Conservation (phyloP, 92 coral and sea anemone species). For the Phenganax subtilis region DNA sequence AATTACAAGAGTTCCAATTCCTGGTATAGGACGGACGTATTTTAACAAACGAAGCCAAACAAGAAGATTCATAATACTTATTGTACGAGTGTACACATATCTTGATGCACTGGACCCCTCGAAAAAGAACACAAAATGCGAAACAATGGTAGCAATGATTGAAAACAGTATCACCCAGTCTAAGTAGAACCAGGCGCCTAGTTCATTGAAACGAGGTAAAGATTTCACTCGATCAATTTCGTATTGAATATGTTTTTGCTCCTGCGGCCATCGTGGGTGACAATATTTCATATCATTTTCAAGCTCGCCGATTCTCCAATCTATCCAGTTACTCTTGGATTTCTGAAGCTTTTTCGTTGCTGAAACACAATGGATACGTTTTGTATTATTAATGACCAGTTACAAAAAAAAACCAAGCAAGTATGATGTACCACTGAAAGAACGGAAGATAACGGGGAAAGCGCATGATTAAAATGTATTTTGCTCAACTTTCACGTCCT, state of each 20-base stretch:
- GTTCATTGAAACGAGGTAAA: conserved; percentile 37
- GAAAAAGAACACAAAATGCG: conserved; percentile 57
- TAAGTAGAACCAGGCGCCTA: conserved; percentile 57
- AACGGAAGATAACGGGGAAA: not conserved
- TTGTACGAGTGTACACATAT: conserved; percentile 51
- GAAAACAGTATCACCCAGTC: conserved; percentile 61
- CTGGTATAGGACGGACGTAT: conserved; percentile 57
- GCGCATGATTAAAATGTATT: not conserved
- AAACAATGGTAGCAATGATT: conserved; percentile 46
- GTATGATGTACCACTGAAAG: not conserved
- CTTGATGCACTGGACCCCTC: conserved; percentile 41
- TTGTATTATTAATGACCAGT: too few species aligned
- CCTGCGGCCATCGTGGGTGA: conserved; percentile 72
- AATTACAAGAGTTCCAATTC: conserved; percentile 60
- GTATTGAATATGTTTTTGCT: conserved; percentile 39
- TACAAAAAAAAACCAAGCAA: too few species aligned
- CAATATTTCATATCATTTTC: conserved; percentile 51
- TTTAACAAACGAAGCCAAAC: conserved; percentile 63
- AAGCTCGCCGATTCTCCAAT: conserved; percentile 51
- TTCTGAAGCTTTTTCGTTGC: conserved; percentile 46
- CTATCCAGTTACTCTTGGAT: conserved; percentile 41
- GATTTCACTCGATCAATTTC: conserved; percentile 45
- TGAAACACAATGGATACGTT: not conserved
- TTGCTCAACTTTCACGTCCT: too few species aligned
- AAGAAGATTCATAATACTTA: conserved; percentile 54